These are phyloP conservation scores for Halocynthia aurantium DNA, from an alignment of 23 tunicate genomes.

Conservation along the genomic window DNA sequence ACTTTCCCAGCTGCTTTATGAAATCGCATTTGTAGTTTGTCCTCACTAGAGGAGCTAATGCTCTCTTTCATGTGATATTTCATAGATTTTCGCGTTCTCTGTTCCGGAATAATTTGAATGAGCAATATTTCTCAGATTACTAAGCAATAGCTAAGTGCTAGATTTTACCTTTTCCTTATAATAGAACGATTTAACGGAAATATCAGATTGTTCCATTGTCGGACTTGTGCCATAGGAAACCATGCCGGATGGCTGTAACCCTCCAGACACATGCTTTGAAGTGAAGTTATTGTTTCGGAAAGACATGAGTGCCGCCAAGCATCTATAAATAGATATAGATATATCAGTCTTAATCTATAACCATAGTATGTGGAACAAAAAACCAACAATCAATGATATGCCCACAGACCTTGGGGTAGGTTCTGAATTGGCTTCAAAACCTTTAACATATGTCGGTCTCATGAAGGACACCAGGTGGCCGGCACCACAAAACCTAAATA, in stretches of 20 bases:
- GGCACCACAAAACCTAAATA: constrained; percentile 54
- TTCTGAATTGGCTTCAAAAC: constrained; percentile 47
- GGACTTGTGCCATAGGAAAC: constrained; percentile 15
- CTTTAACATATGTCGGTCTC: constrained; percentile 78
- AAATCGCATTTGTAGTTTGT: constrained; percentile 26
- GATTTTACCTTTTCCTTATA: constrained; percentile 59
- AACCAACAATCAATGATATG: neutral
- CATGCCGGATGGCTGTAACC: neutral
- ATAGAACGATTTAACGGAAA: constrained; percentile 45
- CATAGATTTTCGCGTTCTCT: constrained; percentile 34
- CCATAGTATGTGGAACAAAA: neutral
- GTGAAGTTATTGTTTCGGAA: constrained; percentile 12
- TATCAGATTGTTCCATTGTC: constrained; percentile 7
- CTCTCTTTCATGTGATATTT: constrained; percentile 10
- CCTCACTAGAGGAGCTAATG: neutral
- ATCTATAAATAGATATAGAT: neutral
- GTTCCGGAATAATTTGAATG: too few relatives aligned
- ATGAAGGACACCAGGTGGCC: constrained; percentile 71
- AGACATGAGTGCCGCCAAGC: constrained; percentile 6
- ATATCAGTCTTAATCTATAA: neutral
- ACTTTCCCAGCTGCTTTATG: constrained; percentile 64
- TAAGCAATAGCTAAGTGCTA: too few relatives aligned
- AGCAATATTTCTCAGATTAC: too few relatives aligned
- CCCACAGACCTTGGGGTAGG: constrained; percentile 59
- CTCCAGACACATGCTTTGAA: constrained; percentile 3